Conservation (phyloP, 2,888 invertebrate species). For the Sinelater perroti region DNA sequence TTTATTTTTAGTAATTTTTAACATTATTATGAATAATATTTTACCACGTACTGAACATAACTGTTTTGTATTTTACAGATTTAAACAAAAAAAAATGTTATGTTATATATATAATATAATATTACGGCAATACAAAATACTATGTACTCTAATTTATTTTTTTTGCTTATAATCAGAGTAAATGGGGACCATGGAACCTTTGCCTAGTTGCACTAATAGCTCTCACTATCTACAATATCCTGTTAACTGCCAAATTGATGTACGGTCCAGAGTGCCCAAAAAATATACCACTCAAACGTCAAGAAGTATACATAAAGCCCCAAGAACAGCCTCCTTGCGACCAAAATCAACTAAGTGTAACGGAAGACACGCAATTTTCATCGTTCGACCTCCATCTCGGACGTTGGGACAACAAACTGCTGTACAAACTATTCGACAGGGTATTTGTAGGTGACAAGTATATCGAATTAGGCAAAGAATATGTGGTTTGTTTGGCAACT, state of each 20-base stretch:
- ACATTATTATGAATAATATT: no score
- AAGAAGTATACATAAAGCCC: slow-evolving; percentile 29
- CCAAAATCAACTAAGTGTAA: slow-evolving; percentile 53
- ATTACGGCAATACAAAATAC: no score
- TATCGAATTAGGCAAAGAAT: slow-evolving; percentile 66
- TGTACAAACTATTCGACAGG: slow-evolving; percentile 79
- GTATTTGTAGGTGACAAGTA: slow-evolving; percentile 75
- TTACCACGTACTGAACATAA: no score
- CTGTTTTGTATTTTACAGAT: no score
- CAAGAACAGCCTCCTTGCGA: slow-evolving; percentile 27
- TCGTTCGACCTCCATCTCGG: slow-evolving; percentile 73
- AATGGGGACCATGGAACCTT: slow-evolving; percentile 75
- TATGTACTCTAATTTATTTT: slow-evolving; percentile 9
- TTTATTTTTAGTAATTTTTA: no score
- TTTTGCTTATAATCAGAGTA: slow-evolving; percentile 49
- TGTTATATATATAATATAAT: no score
- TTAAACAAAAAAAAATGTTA: no score
- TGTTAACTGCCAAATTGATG: slow-evolving; percentile 67
- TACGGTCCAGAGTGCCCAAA: slow-evolving; percentile 62
- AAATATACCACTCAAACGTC: slow-evolving; percentile 42
- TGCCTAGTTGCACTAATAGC: slow-evolving; percentile 71
- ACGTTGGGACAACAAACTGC: slow-evolving; percentile 76
- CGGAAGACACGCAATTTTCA: slow-evolving; percentile 60
- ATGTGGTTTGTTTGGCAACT: slow-evolving; percentile 79
- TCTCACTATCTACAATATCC: slow-evolving; percentile 71